phyloP scores from a whole-genome alignment of 2,888 invertebrate genomes.

The Lasioglossum villosulum region DNA sequence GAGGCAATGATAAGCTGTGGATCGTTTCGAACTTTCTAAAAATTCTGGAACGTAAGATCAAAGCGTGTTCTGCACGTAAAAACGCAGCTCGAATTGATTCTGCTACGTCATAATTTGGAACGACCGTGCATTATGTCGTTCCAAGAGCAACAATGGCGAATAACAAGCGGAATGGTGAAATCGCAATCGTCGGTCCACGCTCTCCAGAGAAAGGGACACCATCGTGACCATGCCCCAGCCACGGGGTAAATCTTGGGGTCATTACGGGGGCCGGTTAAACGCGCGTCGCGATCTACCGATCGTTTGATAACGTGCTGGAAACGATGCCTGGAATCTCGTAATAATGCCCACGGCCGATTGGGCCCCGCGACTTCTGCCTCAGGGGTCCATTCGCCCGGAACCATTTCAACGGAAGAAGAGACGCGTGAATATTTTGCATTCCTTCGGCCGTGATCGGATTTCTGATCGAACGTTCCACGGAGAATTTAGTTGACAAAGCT shows the following conservation, averaged over 20 bases:
- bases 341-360: slow-evolving; percentile 38
- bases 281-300: slow-evolving; percentile 33
- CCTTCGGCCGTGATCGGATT: slow-evolving; percentile 31
- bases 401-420: slow-evolving; percentile 20
- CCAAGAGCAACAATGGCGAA: background rate
- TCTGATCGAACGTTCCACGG: slow-evolving; percentile 2
- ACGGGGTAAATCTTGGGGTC: slow-evolving; percentile 17
- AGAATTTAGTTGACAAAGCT: background rate
- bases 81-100: background rate
- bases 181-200: slow-evolving; percentile 21
- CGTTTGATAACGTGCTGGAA: slow-evolving; percentile 45
- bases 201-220: slow-evolving; percentile 2
- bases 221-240: slow-evolving; percentile 20
- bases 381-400: slow-evolving; percentile 21
- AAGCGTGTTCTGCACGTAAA: too few species aligned
- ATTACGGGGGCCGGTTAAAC: slow-evolving; percentile 26
- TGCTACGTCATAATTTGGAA: slow-evolving; percentile 1
- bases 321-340: slow-evolving; percentile 47
- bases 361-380: slow-evolving; percentile 20
- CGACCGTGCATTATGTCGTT: slow-evolving; percentile 6
- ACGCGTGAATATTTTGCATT: slow-evolving; percentile 20
- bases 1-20: background rate
- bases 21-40: background rate
- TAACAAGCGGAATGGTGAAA: slow-evolving; percentile 52
- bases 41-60: background rate